A percentile compares a stretch with the other conserved stretches of the same genome.
These are phyloP conservation scores for Osmoderma eremita DNA, from an alignment of 2,888 invertebrate genomes.

Conservation along the genomic window DNA sequence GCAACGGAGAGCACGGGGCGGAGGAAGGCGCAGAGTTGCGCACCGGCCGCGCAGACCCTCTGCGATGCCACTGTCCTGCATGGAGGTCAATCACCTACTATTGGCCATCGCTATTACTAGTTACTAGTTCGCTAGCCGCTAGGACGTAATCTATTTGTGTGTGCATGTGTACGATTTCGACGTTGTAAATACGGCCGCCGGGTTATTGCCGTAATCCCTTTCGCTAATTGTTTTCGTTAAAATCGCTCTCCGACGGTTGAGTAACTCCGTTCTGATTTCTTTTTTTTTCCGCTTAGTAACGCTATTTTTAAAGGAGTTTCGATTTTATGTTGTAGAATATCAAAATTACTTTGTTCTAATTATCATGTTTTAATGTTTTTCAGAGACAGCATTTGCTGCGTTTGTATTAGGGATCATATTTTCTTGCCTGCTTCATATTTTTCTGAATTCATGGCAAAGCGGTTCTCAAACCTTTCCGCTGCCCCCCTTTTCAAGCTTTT, in stretches of 20 bases:
- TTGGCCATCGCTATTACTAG: constrained; percentile 28
- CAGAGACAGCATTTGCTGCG: no score
- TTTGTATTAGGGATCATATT: no score
- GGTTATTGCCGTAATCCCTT: constrained; percentile 36
- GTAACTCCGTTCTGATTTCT: constrained; percentile 13
- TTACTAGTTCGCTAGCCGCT: constrained; percentile 17
- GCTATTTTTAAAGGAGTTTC: neutral
- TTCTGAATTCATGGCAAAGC: no score
- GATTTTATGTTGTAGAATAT: no score
- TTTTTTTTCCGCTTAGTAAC: constrained; percentile 1
- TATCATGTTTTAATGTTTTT: no score
- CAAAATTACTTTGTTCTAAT: no score
- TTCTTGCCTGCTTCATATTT: no score
- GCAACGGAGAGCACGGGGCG: constrained; percentile 7
- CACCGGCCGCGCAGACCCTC: constrained; percentile 42
- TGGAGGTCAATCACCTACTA: constrained; percentile 59
- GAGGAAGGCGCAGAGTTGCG: neutral
- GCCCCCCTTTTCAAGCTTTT: no score
- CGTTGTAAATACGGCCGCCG: constrained; percentile 7
- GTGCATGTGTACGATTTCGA: neutral
- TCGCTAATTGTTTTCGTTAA: constrained; percentile 38
- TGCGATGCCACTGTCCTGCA: constrained; percentile 59
- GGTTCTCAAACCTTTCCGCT: no score
- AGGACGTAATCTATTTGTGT: neutral
- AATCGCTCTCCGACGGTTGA: constrained; percentile 10